Evolutionary conservation across 2,888 invertebrate species (phyloP), one percentile per base, ranked within the genome.

Genomic region (Polylopha cassiicola): DNA sequence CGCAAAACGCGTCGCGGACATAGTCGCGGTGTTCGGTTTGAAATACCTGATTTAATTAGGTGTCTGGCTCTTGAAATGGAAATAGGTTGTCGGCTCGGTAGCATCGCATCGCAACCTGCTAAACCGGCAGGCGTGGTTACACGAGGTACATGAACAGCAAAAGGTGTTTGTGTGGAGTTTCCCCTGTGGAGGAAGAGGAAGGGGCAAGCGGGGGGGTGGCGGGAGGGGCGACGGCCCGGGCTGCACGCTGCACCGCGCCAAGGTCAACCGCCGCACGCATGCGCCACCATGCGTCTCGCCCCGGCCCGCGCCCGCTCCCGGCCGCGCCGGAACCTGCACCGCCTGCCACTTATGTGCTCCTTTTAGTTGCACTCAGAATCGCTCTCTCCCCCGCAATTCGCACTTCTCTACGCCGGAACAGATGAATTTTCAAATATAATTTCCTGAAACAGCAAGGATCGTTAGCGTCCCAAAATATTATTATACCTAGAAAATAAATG

Each of bases 221-320:
- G 55, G 50, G 49, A 49, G 47, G 48, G 51, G 48, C 41, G 45
- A 37, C 48, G 51, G 57, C 51, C 57, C 68, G 67, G 70, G 68
- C 69, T 77, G 79, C 82, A 80, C 76, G 80, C 73, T 82, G 84
- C 82, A 82, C 74, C 78, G 75, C 74, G 64, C 73, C 82, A 84
- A 84, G 81, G 80, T 81, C 81, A 81, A 69, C 67, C 73, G 70
- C 55, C 67, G 75, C 78, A 74, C 82, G 81, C 82, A 81, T 82
- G 84, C 84, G 81, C 66, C 62, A 56, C 58, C 52, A 57, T 48
- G 53, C 50, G 47, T 43, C 51, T 52, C 37, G 44, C 51, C 17
- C 48, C 38, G 31, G 18, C 32, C 32, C 31, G 4, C n/a, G n/a
- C 23, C 23, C 29, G 2, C 28, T 11, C 26, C 24, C 38, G 41